Percentiles rank a stretch among this genome's conserved stretches.
These are phyloP conservation scores for Panthera tigris DNA, from an alignment of 2,113 vertebrate genomes.

Conservation along the genomic window DNA sequence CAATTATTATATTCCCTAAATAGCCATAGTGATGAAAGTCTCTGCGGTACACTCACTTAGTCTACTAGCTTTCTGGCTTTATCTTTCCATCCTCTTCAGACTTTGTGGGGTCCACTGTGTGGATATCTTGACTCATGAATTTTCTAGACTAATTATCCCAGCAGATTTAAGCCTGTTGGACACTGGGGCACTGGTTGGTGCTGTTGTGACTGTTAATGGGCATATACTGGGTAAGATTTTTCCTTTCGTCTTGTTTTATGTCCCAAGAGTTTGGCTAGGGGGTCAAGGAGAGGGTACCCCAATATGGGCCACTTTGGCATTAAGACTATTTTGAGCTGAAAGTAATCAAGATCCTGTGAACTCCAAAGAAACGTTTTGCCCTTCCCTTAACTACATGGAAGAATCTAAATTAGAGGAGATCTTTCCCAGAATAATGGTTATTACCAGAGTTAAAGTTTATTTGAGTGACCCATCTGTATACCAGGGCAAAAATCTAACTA, in stretches of 20 bases:
- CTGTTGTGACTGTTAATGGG: background rate
- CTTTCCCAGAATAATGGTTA: background rate
- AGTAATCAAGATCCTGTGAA: background rate
- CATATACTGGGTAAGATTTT: background rate
- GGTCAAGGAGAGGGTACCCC: no score
- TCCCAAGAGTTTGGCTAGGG: background rate
- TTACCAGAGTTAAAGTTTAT: background rate
- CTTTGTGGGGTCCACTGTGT: background rate
- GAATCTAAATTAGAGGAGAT: background rate
- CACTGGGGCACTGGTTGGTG: background rate
- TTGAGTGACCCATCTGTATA: background rate
- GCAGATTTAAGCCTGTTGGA: background rate
- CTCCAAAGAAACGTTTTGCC: background rate
- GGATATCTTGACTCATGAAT: background rate
- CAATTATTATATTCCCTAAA: background rate
- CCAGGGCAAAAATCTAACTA: background rate
- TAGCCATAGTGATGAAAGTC: fast-evolving
- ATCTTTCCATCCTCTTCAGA: background rate
- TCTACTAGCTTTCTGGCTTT: background rate
- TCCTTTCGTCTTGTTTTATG: background rate
- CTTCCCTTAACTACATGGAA: background rate
- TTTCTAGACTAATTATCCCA: conserved; percentile 1
- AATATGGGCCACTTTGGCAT: background rate
- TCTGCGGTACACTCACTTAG: background rate
- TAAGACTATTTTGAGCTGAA: background rate